A percentile compares a stretch with the other conserved stretches of the same genome.
Conservation (phyloP, 1,140 invertebrate genomes). For the Tetramorium parvispinum region DNA sequence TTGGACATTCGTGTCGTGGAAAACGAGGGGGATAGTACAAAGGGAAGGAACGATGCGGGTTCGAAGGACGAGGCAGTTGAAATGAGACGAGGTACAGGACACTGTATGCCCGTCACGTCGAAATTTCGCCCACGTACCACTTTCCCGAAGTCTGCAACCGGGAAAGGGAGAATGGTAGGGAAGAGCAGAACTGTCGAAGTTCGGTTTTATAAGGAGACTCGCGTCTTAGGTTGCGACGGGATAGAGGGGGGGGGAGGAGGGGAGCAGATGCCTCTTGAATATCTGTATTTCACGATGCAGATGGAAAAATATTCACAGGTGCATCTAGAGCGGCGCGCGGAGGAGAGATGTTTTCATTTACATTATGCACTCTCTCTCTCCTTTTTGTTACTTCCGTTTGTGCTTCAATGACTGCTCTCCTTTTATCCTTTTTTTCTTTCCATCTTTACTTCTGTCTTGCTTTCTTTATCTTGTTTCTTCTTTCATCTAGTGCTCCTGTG, state of each 20-base stretch:
- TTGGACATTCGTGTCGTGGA: not conserved
- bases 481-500: not conserved
- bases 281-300: conserved; percentile 74
- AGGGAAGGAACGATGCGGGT: conserved; percentile 26
- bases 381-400: conserved; percentile 64
- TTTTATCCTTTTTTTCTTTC: not conserved
- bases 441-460: not conserved
- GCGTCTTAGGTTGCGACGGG: conserved; percentile 18
- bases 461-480: not conserved
- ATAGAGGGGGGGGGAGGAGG: not conserved
- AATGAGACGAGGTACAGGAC: conserved; percentile 37
- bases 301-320: conserved; percentile 73
- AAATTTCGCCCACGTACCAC: conserved; percentile 78
- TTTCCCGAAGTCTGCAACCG: conserved; percentile 73
- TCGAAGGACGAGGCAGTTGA: conserved; percentile 4
- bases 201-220: conserved; percentile 74
- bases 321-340: conserved; percentile 21
- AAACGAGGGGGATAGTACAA: not conserved
- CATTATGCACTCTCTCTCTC: conserved; percentile 69
- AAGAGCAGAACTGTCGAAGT: conserved; percentile 74
- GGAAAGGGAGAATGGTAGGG: conserved; percentile 70
- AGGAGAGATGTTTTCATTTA: conserved; percentile 69
- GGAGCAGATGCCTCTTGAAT: conserved; percentile 71
- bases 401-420: conserved; percentile 48
- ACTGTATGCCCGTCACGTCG: conserved; percentile 75